A percentile compares a stretch with the other conserved stretches of the same genome.
phyloP scores from a whole-genome alignment of 23 tunicate genomes.

The Diplosoma virens region DNA sequence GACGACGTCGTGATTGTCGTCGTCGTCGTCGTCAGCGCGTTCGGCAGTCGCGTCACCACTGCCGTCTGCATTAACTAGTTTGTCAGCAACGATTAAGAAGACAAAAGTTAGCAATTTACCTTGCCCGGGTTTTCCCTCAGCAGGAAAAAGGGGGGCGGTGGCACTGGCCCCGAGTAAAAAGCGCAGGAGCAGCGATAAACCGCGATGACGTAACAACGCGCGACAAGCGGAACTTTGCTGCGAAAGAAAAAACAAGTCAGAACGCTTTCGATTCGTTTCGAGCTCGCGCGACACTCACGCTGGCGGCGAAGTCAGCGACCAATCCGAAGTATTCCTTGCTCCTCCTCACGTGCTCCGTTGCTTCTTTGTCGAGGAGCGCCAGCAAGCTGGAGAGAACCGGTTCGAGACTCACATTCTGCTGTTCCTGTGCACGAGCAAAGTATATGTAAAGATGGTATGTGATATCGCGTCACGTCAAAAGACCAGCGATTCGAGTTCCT shows the following conservation, averaged over 20 bases:
- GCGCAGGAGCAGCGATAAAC: conserved; percentile 35
- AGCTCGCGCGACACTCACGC: conserved; percentile 24
- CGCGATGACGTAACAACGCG: conserved; percentile 47
- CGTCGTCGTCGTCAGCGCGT: conserved; percentile 3
- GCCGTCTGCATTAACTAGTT: conserved; percentile 23
- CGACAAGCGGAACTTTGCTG: conserved; percentile 53
- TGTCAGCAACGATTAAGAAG: neutral
- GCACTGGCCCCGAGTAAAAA: conserved; percentile 64
- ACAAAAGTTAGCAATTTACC: neutral
- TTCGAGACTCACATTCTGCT: conserved; percentile 31
- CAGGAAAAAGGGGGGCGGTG: conserved; percentile 17
- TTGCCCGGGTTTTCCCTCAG: neutral
- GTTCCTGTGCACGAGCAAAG: too few relatives aligned
- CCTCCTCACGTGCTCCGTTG: conserved; percentile 53
- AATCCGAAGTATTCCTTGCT: conserved; percentile 69
- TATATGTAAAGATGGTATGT: too few relatives aligned
- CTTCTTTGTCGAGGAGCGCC: conserved; percentile 66
- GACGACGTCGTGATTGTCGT: conserved; percentile 6
- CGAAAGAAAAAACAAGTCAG: neutral
- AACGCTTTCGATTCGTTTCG: neutral
- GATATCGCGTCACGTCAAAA: too few relatives aligned
- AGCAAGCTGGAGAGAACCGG: conserved; percentile 48
- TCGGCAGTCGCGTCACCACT: conserved; percentile 41
- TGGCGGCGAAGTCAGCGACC: conserved; percentile 46
- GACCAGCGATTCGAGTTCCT: too few relatives aligned